Percentiles rank a stretch among this genome's conserved stretches.
These are phyloP conservation scores for Poeciliopsis gracilis DNA, from an alignment of 2,797 vertebrate genomes.

Conservation along the genomic window DNA sequence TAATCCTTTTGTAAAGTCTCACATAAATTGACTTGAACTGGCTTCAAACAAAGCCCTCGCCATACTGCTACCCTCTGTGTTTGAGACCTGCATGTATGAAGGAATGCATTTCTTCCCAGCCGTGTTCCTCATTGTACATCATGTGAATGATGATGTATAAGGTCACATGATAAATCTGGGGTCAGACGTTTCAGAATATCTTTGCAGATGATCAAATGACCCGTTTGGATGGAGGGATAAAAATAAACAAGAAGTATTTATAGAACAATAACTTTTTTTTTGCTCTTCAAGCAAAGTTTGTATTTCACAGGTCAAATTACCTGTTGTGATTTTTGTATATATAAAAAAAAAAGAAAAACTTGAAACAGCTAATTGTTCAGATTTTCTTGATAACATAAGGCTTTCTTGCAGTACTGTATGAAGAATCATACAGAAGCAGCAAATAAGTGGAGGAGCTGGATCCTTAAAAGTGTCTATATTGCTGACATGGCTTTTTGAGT, in stretches of 20 bases:
- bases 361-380: neutral
- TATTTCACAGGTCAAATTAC: neutral
- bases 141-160: conserved; percentile 24
- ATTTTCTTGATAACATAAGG: neutral
- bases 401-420: neutral
- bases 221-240: neutral
- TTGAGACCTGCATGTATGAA: conserved; percentile 18
- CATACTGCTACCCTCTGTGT: neutral
- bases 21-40: neutral
- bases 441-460: neutral
- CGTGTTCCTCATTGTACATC: conserved; percentile 17
- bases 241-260: neutral
- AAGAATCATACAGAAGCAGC: neutral
- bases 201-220: conserved; percentile 20
- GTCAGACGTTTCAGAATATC: conserved; percentile 28
- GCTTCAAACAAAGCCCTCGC: neutral
- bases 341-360: neutral
- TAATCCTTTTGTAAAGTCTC: neutral
- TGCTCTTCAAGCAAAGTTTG: neutral
- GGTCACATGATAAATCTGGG: conserved; percentile 44
- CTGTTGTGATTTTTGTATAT: neutral
- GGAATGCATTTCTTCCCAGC: conserved; percentile 25
- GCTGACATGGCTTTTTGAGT: neutral
- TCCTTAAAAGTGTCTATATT: neutral
- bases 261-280: neutral